Evolutionary conservation across 1,140 invertebrate genomes (phyloP).

Genomic region (Lanistes nyassanus): DNA sequence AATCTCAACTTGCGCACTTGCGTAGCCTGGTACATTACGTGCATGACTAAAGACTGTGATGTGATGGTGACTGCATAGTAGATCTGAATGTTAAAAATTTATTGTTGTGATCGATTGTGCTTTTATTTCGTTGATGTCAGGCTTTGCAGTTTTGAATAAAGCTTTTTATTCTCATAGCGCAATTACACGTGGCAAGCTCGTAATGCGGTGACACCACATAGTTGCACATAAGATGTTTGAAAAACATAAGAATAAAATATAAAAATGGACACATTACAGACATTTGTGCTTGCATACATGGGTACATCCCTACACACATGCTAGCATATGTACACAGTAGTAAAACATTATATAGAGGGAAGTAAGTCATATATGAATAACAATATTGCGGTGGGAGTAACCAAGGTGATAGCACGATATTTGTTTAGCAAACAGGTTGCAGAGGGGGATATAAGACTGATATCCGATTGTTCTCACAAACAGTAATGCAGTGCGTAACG

Average conservation of each 20-base stretch:
- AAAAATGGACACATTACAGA: too few species aligned
- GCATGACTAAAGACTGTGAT: neutral
- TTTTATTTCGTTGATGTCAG: neutral
- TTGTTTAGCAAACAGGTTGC: neutral
- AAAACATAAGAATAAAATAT: too few species aligned
- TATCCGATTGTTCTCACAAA: neutral
- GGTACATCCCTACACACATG: too few species aligned
- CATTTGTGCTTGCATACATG: too few species aligned
- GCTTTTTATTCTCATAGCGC: too few species aligned
- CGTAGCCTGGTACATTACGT: neutral
- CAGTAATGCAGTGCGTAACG: neutral
- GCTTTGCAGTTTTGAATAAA: neutral
- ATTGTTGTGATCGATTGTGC: too few species aligned
- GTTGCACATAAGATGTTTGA: too few species aligned
- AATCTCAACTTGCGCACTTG: neutral
- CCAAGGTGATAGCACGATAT: neutral
- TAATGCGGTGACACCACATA: too few species aligned
- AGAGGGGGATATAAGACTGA: neutral
- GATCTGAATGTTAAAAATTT: too few species aligned
- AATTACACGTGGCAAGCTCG: too few species aligned
- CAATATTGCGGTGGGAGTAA: neutral
- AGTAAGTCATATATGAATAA: neutral
- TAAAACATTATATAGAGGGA: too few species aligned
- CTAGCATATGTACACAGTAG: too few species aligned
- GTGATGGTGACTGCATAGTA: neutral